Percentiles rank a stretch among this genome's conserved stretches.
Conservation (phyloP, 2,888 invertebrate species). For the Athalia rosae region DNA sequence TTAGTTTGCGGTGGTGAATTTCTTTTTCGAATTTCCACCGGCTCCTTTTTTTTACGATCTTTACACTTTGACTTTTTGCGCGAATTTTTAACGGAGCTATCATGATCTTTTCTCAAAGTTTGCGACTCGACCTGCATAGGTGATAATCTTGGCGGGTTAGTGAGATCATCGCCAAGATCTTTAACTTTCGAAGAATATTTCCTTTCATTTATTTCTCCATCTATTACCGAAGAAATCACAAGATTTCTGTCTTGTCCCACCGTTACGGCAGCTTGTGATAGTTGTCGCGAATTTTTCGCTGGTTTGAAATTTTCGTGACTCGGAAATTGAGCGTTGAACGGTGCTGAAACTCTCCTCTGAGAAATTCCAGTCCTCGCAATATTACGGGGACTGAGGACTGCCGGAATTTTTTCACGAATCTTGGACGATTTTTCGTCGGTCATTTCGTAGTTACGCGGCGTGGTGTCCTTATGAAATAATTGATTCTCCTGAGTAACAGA, state of each 20-base stretch:
- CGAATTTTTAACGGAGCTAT: neutral
- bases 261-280: neutral
- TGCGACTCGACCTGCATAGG: constrained; percentile 18
- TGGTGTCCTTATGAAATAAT: no score
- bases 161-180: neutral
- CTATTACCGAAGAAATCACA: neutral
- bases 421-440: no score
- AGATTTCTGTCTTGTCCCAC: neutral
- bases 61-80: constrained; percentile 22
- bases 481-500: neutral
- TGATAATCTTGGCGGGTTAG: constrained; percentile 15
- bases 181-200: no score
- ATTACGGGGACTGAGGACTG: neutral
- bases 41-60: neutral
- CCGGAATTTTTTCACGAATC: neutral
- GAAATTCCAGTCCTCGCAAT: neutral
- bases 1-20: neutral
- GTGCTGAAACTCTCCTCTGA: neutral
- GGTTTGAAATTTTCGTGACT: neutral
- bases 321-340: constrained; percentile 15
- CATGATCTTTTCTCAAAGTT: constrained; percentile 1
- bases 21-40: neutral
- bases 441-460: no score
- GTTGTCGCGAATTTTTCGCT: neutral
- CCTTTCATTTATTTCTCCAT: no score